Evolutionary conservation across 2,888 invertebrate species (phyloP).

Genomic region (Morpho helenor): DNA sequence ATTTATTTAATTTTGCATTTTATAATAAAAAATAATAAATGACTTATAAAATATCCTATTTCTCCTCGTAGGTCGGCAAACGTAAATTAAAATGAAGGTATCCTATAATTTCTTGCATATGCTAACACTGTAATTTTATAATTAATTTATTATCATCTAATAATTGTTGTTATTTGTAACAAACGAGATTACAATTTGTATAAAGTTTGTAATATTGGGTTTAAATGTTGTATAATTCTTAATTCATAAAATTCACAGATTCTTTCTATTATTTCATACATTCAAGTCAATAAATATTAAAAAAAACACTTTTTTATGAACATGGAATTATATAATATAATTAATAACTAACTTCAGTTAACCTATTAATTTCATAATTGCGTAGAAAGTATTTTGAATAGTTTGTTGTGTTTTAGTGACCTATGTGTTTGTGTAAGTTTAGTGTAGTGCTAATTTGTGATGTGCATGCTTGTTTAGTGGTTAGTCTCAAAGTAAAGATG

Average conservation of each 20-base stretch:
- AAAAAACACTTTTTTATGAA: neutral
- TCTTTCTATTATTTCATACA: too few species aligned
- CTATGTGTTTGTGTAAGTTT: neutral
- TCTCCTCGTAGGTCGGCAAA: constrained; percentile 10
- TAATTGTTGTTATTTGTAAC: neutral
- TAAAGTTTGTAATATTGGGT: too few species aligned
- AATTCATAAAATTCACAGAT: too few species aligned
- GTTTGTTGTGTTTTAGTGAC: too few species aligned
- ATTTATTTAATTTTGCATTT: too few species aligned
- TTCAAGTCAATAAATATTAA: neutral
- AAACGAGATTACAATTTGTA: neutral
- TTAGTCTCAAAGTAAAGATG: neutral
- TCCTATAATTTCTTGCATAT: constrained; percentile 2
- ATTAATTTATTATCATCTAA: neutral
- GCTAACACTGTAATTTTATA: neutral
- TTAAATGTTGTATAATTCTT: too few species aligned
- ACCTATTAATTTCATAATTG: neutral
- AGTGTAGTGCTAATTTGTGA: neutral
- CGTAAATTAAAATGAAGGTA: constrained; percentile 6
- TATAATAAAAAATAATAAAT: too few species aligned
- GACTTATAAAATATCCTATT: neutral
- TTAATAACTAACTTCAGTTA: neutral
- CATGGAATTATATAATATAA: neutral
- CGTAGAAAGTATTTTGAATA: neutral
- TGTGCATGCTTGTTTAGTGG: constrained; percentile 1